phyloP scores from a whole-genome alignment of 2,888 invertebrate species.

The Malthinus flaveolus region DNA sequence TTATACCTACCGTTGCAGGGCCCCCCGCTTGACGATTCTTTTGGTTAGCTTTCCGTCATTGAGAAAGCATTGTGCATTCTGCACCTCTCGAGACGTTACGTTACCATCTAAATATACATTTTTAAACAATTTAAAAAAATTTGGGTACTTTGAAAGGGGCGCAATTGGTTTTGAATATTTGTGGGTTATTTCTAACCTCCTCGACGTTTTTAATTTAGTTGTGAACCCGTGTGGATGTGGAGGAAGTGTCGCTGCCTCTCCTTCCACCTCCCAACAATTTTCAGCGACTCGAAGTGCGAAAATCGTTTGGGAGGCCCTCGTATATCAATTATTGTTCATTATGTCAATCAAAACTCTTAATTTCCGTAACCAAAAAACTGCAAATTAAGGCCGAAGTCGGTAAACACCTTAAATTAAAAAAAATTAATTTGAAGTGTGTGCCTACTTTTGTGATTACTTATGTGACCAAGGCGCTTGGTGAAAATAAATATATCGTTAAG shows the following conservation, averaged over 20 bases:
- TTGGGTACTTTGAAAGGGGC: neutral
- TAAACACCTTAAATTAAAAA: no score
- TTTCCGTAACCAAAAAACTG: no score
- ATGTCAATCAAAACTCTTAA: no score
- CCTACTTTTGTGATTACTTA: no score
- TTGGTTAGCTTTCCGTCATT: conserved; percentile 23
- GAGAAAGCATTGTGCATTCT: conserved; percentile 28
- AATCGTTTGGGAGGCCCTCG: no score
- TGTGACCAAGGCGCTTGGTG: conserved; percentile 8
- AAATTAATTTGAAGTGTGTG: no score
- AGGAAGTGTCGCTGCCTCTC: no score
- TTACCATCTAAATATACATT: neutral
- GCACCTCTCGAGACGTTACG: conserved; percentile 6
- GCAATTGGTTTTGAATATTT: neutral
- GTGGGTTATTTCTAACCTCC: neutral
- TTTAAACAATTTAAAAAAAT: neutral
- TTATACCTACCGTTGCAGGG: conserved; percentile 45
- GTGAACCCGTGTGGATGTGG: no score
- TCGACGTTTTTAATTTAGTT: neutral
- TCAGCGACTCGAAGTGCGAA: no score
- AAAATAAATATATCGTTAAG: neutral
- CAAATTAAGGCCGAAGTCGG: no score
- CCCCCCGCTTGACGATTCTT: conserved; percentile 31
- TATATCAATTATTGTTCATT: no score
- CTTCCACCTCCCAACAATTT: no score